Evolutionary conservation across 2,797 vertebrate genomes (phyloP), one percentile per base, ranked within the genome.

Genomic region (Gymnothorax javanicus): DNA sequence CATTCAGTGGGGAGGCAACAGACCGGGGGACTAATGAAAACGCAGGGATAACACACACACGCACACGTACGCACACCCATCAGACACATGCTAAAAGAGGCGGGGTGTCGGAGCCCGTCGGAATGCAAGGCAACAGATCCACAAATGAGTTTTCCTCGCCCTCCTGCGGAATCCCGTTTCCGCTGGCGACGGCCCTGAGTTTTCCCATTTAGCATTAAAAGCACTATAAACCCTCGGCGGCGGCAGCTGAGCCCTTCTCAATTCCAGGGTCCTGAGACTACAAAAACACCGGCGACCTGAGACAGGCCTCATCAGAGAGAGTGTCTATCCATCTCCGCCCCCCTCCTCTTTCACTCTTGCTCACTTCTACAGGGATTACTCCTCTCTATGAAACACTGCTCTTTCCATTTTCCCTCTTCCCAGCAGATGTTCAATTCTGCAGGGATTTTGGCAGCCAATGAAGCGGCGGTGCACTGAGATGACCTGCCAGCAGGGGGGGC

Each of bases 81-180:
- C 52, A 25, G 50, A 17, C 1, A 17, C n/a, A 2, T 2, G 7
- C n/a, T 15, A 57, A 25, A 27, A 57, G 25, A 25, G 27, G 71
- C 13, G 7, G 27, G 71, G 71, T 56, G 75, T 73, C 59, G 86
- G 86, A 90, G 85, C 86, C 83, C 54, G 15, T 82, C n/a, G 25
- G 62, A 87, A 83, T 64, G 79, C 54, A 60, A 27, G 77, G 83
- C n/a, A 83, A 89, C 54, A 62, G 82, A 43, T 89, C 73, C 73
- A 25, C 20, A 83, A 56, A 88, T 85, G 79, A 62, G 71, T 52
- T 83, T 77, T 84, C 86, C 86, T 43, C 60, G 75, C 57, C 82
- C 77, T 52, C 69, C 84, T 82, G 82, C 58, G 58, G 25, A 87
- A 83, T 77, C 83, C 85, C 69, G 85, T 88, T 88, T 82, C 86